These are phyloP conservation scores for Rousettus leschenaultii DNA, from an alignment of 2,113 vertebrate genomes.

Conservation along the genomic window DNA sequence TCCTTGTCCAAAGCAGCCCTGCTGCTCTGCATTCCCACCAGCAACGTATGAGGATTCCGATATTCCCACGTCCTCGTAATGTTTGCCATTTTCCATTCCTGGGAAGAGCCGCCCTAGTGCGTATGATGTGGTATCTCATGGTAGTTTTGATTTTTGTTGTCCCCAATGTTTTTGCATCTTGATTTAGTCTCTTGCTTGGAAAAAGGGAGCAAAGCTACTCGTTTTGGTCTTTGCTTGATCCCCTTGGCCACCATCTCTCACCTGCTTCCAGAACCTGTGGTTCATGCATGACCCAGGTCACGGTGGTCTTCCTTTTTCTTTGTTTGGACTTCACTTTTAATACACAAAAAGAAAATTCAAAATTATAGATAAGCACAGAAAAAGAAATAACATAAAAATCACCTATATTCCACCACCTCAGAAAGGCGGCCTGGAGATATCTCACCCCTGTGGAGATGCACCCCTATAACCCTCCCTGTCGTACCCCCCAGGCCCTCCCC, in stretches of 20 bases:
- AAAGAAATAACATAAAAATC: neutral
- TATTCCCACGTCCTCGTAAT: neutral
- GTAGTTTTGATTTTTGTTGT: neutral
- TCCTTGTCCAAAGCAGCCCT: neutral
- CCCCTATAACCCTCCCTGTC: rapidly evolving
- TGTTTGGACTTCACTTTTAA: neutral
- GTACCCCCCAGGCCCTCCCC: neutral
- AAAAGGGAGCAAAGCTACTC: neutral
- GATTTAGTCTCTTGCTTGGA: neutral
- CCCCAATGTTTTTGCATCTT: neutral
- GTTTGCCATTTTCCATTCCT: neutral
- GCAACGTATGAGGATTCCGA: rapidly evolving
- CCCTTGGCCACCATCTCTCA: neutral
- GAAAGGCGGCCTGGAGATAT: neutral
- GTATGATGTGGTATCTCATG: neutral
- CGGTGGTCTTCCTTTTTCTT: neutral
- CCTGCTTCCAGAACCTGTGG: neutral
- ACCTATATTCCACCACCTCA: neutral
- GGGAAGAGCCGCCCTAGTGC: neutral
- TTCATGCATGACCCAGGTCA: neutral
- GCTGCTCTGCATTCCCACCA: neutral
- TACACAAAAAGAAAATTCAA: neutral
- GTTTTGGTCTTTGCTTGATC: neutral
- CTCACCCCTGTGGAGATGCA: neutral
- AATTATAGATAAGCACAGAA: neutral